Evolutionary conservation across 1,140 invertebrate species (phyloP).

Genomic region (Triops cancriformis): DNA sequence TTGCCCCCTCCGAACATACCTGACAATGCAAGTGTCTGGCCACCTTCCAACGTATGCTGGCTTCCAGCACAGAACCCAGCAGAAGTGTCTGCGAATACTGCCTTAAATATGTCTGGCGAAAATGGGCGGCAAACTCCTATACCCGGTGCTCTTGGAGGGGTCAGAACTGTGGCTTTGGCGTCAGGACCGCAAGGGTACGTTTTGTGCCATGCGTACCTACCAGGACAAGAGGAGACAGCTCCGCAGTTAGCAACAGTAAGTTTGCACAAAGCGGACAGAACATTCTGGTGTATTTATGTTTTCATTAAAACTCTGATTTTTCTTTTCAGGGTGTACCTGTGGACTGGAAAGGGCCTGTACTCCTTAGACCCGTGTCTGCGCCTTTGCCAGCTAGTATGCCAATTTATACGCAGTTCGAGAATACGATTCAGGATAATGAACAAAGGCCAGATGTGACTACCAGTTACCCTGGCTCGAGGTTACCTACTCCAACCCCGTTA

Average conservation of each 20-base stretch:
- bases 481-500: neutral
- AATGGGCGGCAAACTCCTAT: neutral
- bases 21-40: neutral
- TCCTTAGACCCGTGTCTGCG: neutral
- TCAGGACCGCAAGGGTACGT: neutral
- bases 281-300: neutral
- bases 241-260: neutral
- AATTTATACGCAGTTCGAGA: neutral
- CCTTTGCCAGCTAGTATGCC: neutral
- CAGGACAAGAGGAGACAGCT: neutral
- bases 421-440: neutral
- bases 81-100: neutral
- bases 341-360: neutral
- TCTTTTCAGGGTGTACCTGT: neutral
- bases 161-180: neutral
- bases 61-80: neutral
- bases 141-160: neutral
- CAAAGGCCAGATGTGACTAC: neutral
- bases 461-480: neutral
- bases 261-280: neutral
- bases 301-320: no score
- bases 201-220: conserved; percentile 4
- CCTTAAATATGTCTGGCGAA: neutral
- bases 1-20: neutral
- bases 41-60: neutral